Base-by-base conservation (phyloP, 2,888 invertebrate genomes). In the Adela reaumurella region DNA sequence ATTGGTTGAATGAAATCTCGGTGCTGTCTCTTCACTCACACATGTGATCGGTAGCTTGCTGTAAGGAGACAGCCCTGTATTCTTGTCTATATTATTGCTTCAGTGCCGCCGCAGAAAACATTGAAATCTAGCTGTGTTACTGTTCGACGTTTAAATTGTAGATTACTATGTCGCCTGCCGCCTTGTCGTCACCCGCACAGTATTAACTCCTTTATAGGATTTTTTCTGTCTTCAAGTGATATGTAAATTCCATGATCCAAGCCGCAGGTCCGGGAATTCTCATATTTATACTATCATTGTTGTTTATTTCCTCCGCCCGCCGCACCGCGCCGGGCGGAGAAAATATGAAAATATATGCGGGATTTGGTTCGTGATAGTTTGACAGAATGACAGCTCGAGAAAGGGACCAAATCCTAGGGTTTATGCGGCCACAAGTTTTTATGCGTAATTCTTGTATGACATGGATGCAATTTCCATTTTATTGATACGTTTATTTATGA, bases 301-400 rank as follows among this genome's bases (percentile, higher is more conserved):
- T 74, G 74, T 76, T 77, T 77, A 77, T 76, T 76, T 77, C 73
- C 70, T 70, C 68, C 24, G 24, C 20, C 24, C 43, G 44, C 43
- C 45, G 44, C 14, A 43, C 29, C 48, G 64, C 62, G 65, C 66
- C 68, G n/a, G n/a, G n/a, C n/a, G n/a, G n/a, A n/a, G 76, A 74
- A 72, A 76, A 73, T 74, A 62, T 67, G 68, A 77, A 73, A 76
- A 77, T 76, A 43, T 43, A 60, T 58, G 17, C 63, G 65, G 76
- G 76, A 71, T 77, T 76, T 72, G 59, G 60, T 61, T 57, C 62
- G 69, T 63, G 65, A 65, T 67, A 68, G 67, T 74, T 72, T 76
- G 77, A 78, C 77, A 74, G 68, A 69, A 64, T 76, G 77, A 77
- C 77, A 76, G 76, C 70, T 74, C 74, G 71, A 67, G 63, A 35